Evolutionary conservation across 1,140 invertebrate species (phyloP).

Genomic region (fruit fly (Drosophila melanogaster)): Release_6_plus_ISO1_MT NT_033777.3:28391501-28392000

Average conservation of each 20-base stretch:
- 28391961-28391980: constrained; percentile 46
- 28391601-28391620: constrained; percentile 74
- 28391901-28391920: background rate
- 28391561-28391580: constrained; percentile 76
- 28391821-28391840: too few relatives aligned
- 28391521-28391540: constrained; percentile 68
- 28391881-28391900: background rate
- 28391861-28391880: too few relatives aligned
- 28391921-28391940: background rate
- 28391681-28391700: background rate
- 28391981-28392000: constrained; percentile 44
- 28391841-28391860: too few relatives aligned
- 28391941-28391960: background rate
- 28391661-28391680: background rate
- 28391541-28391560: constrained; percentile 80
- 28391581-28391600: constrained; percentile 61
- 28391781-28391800: too few relatives aligned
- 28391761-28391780: too few relatives aligned
- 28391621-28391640: constrained; percentile 47
- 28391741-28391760: background rate
- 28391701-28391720: constrained; percentile 7
- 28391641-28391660: constrained; percentile 20
- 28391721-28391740: background rate
- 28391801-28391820: too few relatives aligned
- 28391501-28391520: constrained; percentile 4